Percentiles rank a stretch among this genome's conserved stretches.
phyloP scores from a whole-genome alignment of 2,113 vertebrate genomes.

The Dermatemys mawii region DNA sequence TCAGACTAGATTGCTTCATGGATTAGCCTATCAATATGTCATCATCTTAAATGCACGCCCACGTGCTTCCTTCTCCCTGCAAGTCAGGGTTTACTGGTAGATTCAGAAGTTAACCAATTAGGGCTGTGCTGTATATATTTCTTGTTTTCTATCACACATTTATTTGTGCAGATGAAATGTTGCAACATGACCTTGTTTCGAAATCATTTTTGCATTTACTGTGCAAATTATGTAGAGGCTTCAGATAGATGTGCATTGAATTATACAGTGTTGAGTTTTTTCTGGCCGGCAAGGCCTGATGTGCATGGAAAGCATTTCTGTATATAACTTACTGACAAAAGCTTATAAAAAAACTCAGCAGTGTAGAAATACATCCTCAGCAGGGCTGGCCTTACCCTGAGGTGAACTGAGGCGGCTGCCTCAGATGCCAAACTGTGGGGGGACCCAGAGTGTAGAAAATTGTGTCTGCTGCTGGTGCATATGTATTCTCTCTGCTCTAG shows the following conservation, averaged over 20 bases:
- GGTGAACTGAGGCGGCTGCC: too few species aligned
- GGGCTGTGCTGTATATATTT: not conserved
- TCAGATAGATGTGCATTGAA: not conserved
- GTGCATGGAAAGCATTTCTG: not conserved
- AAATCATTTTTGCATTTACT: not conserved
- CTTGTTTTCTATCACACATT: not conserved
- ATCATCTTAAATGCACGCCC: not conserved
- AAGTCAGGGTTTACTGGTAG: not conserved
- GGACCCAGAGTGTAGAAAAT: too few species aligned
- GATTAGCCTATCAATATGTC: not conserved
- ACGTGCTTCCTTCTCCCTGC: not conserved
- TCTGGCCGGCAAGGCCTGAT: not conserved
- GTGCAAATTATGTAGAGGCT: slow-evolving; percentile 19
- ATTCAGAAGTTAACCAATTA: slow-evolving; percentile 12
- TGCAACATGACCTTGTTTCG: not conserved
- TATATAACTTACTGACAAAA: not conserved
- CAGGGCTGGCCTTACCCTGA: too few species aligned
- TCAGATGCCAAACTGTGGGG: too few species aligned
- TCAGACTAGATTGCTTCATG: not conserved
- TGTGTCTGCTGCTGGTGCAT: too few species aligned
- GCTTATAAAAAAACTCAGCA: not conserved
- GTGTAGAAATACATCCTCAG: not conserved
- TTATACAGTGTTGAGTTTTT: not conserved
- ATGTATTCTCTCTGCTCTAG: too few species aligned
- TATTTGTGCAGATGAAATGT: slow-evolving; percentile 6